phyloP scores from a whole-genome alignment of 2,113 vertebrate genomes.

The Salminus brasiliensis region DNA sequence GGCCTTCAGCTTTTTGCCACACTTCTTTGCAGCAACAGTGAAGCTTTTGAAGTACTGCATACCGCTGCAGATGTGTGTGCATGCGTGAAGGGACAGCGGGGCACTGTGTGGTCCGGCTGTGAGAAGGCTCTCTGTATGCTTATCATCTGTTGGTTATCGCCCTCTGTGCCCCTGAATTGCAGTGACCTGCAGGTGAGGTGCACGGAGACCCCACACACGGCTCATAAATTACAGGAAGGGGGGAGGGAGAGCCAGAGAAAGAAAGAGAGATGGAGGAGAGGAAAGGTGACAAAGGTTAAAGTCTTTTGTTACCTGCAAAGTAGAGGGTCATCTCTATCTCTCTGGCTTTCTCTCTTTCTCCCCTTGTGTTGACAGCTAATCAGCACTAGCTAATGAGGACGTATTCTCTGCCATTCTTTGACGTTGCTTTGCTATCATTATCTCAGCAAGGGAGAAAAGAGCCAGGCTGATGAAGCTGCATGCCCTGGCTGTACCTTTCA shows the following conservation, averaged over 20 bases:
- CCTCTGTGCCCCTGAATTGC: slow-evolving; percentile 35
- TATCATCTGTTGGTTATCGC: slow-evolving; percentile 56
- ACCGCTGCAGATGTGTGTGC: background rate
- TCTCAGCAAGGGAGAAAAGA: slow-evolving; percentile 29
- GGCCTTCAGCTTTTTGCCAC: too few relatives aligned
- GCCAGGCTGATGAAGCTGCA: background rate
- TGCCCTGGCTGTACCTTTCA: background rate
- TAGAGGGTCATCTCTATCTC: slow-evolving; percentile 52
- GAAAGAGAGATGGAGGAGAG: slow-evolving; percentile 3
- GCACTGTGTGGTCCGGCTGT: slow-evolving; percentile 33
- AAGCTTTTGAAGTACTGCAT: slow-evolving; percentile 4
- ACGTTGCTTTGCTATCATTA: slow-evolving; percentile 54
- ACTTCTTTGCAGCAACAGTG: background rate
- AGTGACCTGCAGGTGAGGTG: slow-evolving; percentile 50
- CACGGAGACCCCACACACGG: slow-evolving; percentile 14
- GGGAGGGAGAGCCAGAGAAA: background rate
- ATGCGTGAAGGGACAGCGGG: slow-evolving; percentile 30
- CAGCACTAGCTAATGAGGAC: slow-evolving; percentile 60
- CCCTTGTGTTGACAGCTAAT: slow-evolving; percentile 64
- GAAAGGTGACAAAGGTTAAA: slow-evolving; percentile 62
- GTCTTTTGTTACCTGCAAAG: slow-evolving; percentile 52
- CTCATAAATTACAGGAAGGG: slow-evolving; percentile 51
- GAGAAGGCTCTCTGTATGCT: slow-evolving; percentile 37
- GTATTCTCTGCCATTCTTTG: slow-evolving; percentile 40
- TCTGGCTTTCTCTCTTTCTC: background rate